Evolutionary conservation across 2,113 vertebrate genomes (phyloP).

Genomic region (Malaclemys terrapin): DNA sequence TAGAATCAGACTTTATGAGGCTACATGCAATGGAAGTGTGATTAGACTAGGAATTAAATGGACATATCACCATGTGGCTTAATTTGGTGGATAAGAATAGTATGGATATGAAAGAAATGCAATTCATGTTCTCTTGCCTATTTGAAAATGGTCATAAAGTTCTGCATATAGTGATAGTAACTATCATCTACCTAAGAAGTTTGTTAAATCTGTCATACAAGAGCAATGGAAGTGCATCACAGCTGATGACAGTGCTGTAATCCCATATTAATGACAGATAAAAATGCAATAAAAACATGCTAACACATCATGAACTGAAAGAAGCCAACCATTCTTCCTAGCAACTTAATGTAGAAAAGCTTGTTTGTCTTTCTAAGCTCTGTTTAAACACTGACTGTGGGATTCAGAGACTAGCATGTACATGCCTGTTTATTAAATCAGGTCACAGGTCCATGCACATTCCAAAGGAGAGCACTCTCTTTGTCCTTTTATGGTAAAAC

Average conservation of each 20-base stretch:
- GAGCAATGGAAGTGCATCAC: background rate
- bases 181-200: background rate
- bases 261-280: background rate
- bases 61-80: rapidly evolving
- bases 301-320: rapidly evolving
- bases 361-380: background rate
- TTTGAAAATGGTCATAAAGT: background rate
- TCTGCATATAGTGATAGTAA: rapidly evolving
- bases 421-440: background rate
- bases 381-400: rapidly evolving
- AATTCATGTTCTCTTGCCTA: background rate
- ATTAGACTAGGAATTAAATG: background rate
- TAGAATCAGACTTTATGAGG: background rate
- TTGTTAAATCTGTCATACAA: background rate
- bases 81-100: rapidly evolving
- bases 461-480: background rate
- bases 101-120: rapidly evolving
- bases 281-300: background rate
- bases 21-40: background rate
- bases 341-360: background rate
- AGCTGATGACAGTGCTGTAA: background rate
- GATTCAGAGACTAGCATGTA: background rate
- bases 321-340: rapidly evolving
- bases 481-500: background rate
- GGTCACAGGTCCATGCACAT: background rate